Conservation (phyloP, 2,888 invertebrate genomes). For the Merodon equestris region DNA sequence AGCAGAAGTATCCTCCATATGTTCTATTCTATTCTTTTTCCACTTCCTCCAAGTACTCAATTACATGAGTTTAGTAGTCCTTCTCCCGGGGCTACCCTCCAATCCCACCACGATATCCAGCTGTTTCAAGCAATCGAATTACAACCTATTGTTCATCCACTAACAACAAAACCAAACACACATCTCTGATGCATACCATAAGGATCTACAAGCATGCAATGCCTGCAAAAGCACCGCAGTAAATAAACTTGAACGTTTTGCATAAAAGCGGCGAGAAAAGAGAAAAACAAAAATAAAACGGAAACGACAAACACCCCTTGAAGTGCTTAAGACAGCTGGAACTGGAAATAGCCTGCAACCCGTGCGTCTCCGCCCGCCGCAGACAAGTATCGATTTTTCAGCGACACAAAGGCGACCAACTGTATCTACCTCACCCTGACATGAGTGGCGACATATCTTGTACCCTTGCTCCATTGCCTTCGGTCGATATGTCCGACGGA, state of each 20-base stretch:
- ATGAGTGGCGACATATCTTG: conserved; percentile 41
- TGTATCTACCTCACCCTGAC: conserved; percentile 32
- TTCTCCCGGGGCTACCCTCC: too few species aligned
- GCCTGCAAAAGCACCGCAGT: conserved; percentile 13
- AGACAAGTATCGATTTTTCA: conserved; percentile 43
- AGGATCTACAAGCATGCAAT: conserved; percentile 11
- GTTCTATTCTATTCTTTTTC: too few species aligned
- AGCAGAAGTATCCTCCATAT: too few species aligned
- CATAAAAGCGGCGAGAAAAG: conserved; percentile 40
- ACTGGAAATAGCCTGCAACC: conserved; percentile 6
- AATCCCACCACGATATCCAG: too few species aligned
- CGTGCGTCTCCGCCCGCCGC: neutral
- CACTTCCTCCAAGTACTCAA: too few species aligned
- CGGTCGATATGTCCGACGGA: conserved; percentile 42
- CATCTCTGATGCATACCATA: too few species aligned
- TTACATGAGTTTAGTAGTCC: too few species aligned
- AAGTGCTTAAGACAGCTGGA: conserved; percentile 38
- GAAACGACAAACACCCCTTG: conserved; percentile 23
- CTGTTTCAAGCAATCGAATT: too few species aligned
- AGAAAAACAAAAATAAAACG: conserved; percentile 19
- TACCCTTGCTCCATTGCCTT: too few species aligned
- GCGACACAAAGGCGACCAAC: conserved; percentile 25
- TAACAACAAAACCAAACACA: too few species aligned
- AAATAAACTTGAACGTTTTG: conserved; percentile 46
- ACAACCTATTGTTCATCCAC: too few species aligned